Conservation (phyloP, 2,113 vertebrate species). For the Anser brachyrhynchus region DNA sequence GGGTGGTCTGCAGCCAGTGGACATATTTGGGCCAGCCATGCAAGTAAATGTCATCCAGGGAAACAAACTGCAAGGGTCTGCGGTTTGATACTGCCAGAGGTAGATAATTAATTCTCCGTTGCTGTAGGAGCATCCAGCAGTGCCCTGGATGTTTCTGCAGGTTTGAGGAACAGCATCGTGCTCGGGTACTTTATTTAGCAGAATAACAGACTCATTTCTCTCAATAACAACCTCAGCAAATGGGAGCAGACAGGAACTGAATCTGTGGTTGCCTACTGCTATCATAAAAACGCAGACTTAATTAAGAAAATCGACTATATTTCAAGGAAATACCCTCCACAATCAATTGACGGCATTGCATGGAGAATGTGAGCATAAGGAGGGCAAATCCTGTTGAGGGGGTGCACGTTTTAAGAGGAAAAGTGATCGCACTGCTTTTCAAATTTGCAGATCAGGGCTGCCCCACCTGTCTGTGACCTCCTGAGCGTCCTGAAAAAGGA, state of each 20-base stretch:
- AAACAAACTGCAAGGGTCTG: neutral
- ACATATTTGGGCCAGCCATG: neutral
- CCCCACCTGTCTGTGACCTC: slow-evolving; percentile 78
- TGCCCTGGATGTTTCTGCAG: neutral
- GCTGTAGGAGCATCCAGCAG: neutral
- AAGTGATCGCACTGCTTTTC: slow-evolving; percentile 22
- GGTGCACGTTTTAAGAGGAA: neutral
- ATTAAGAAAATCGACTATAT: neutral
- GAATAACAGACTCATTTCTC: neutral
- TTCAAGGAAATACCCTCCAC: neutral
- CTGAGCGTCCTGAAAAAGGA: slow-evolving; percentile 74
- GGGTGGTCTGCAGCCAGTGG: neutral
- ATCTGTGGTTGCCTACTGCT: neutral
- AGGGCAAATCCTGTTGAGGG: neutral
- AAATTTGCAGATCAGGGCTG: slow-evolving; percentile 59
- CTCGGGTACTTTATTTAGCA: neutral
- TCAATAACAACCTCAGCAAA: neutral
- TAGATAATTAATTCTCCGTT: neutral
- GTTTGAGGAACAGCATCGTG: neutral
- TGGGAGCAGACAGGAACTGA: neutral
- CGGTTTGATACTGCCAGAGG: neutral
- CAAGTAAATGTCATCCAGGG: neutral
- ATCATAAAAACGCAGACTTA: neutral
- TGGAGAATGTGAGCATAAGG: neutral
- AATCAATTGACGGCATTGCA: neutral